phyloP scores from a whole-genome alignment of 1,140 invertebrate genomes.

The Ips nitidus region DNA sequence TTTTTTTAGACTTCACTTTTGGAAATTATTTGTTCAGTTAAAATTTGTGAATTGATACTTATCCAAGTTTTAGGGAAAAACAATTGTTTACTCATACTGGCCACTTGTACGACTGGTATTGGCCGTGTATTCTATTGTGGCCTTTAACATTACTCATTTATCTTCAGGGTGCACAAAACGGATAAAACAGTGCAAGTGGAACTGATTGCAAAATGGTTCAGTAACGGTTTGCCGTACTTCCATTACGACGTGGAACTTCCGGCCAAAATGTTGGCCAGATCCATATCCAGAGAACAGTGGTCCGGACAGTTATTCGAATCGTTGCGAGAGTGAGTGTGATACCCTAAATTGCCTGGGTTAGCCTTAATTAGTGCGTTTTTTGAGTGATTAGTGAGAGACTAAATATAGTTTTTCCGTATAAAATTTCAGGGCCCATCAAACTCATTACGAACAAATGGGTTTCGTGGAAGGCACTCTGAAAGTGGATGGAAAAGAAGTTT shows the following conservation, averaged over 20 bases:
- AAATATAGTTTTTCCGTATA: not conserved
- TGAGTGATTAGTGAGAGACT: no score
- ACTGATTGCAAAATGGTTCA: constrained; percentile 57
- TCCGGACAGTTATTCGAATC: constrained; percentile 62
- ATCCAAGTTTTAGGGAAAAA: no score
- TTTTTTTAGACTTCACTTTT: no score
- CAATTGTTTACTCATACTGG: no score
- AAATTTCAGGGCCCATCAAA: constrained; percentile 64
- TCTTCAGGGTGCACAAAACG: not conserved
- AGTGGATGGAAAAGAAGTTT: constrained; percentile 55
- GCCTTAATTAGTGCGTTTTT: no score
- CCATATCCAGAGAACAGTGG: constrained; percentile 69
- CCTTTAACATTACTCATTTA: not conserved
- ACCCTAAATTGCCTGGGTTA: no score
- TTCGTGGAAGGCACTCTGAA: constrained; percentile 57
- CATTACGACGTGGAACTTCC: constrained; percentile 69
- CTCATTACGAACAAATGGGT: constrained; percentile 75
- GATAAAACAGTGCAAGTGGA: constrained; percentile 54
- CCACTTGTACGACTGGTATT: no score
- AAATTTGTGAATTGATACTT: no score
- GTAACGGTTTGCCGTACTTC: constrained; percentile 57
- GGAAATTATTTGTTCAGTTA: no score
- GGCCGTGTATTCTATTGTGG: no score
- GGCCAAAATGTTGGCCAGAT: constrained; percentile 59
- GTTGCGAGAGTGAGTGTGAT: constrained; percentile 58